Conservation (phyloP, 1,140 invertebrate species). For the Ips typographus region DNA sequence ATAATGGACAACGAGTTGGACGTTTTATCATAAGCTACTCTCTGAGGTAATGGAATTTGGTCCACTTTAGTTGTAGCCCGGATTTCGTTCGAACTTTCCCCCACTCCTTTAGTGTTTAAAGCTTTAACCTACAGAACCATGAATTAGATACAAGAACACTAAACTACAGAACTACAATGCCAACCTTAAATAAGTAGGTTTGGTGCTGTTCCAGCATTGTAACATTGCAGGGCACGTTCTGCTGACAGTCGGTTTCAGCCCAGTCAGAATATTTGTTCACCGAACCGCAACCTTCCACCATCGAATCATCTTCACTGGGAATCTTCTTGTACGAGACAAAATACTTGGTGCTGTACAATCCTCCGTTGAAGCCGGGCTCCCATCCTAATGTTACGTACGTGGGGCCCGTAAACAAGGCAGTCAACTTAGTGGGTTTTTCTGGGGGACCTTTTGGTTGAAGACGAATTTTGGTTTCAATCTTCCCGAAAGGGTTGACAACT, state of each 20-base stretch:
- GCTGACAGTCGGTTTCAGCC: constrained; percentile 80
- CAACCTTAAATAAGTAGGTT: constrained; percentile 75
- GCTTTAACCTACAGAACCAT: constrained; percentile 69
- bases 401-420: constrained; percentile 69
- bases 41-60: constrained; percentile 75
- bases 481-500: constrained; percentile 76
- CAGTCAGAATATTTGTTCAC: constrained; percentile 65
- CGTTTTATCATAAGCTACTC: constrained; percentile 79
- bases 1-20: constrained; percentile 73
- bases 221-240: constrained; percentile 84
- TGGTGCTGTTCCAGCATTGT: constrained; percentile 80
- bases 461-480: constrained; percentile 72
- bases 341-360: constrained; percentile 80
- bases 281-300: constrained; percentile 63
- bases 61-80: constrained; percentile 78
- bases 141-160: background rate
- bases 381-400: constrained; percentile 77
- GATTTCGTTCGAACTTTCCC: constrained; percentile 81
- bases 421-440: constrained; percentile 73
- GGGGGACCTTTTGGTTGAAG: constrained; percentile 83
- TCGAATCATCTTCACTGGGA: constrained; percentile 59
- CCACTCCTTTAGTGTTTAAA: constrained; percentile 79
- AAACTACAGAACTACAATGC: constrained; percentile 2
- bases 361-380: constrained; percentile 89
- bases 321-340: constrained; percentile 75